Evolutionary conservation across 35 echinoderm and acorn worm genomes (phyloP).

Genomic region (Acanthaster planci): DNA sequence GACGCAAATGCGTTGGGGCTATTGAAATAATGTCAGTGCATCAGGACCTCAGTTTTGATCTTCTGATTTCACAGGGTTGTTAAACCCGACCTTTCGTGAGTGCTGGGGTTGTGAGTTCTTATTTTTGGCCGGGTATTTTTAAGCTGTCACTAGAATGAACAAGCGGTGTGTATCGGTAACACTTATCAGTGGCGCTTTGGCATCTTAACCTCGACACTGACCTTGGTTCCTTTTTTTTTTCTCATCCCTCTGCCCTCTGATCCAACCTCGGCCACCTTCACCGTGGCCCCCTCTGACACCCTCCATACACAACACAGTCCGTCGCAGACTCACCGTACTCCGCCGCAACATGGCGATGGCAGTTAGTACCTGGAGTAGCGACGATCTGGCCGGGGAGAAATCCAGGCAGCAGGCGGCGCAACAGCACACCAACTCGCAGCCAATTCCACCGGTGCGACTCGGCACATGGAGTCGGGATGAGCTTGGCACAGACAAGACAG

Average conservation of each 20-base stretch:
- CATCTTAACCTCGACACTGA: slow-evolving; percentile 45
- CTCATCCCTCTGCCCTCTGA: slow-evolving; percentile 39
- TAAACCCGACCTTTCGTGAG: slow-evolving; percentile 14
- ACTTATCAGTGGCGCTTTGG: not conserved
- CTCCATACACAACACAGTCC: slow-evolving; percentile 66
- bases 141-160: not conserved
- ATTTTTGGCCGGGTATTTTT: slow-evolving; percentile 1
- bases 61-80: slow-evolving; percentile 1
- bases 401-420: slow-evolving; percentile 53
- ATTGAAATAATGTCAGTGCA: slow-evolving; percentile 18
- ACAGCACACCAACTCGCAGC: slow-evolving; percentile 51
- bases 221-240: slow-evolving; percentile 65
- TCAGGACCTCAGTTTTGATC: not conserved
- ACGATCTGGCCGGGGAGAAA: slow-evolving; percentile 93
- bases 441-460: slow-evolving; percentile 29
- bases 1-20: slow-evolving; percentile 9
- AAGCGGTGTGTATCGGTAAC: not conserved
- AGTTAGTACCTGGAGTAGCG: slow-evolving; percentile 96
- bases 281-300: slow-evolving; percentile 41
- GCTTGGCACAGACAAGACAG: slow-evolving; percentile 31
- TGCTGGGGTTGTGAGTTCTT: slow-evolving; percentile 11
- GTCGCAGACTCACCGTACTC: slow-evolving; percentile 83
- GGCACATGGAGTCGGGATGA: slow-evolving; percentile 44
- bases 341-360: slow-evolving; percentile 99
- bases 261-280: not conserved